Conservation (phyloP, 2,113 vertebrate species). For the Eurypyga helias region DNA sequence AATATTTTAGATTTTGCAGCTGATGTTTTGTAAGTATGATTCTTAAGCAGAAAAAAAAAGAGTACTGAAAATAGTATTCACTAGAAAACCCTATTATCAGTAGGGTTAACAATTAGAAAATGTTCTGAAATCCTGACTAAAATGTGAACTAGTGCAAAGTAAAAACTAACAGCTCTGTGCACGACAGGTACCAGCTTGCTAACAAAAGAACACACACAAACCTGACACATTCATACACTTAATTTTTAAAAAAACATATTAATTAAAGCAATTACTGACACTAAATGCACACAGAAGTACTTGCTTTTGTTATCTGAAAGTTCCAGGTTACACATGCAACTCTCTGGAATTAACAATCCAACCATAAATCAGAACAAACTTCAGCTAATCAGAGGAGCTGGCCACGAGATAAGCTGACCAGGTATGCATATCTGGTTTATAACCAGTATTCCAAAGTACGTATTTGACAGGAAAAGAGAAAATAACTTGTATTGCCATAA, state of each 20-base stretch:
- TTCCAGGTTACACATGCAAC: not conserved
- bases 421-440: not conserved
- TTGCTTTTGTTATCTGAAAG: not conserved
- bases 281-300: not conserved
- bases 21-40: not conserved
- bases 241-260: not conserved
- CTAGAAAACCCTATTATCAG: not conserved
- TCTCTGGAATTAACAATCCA: not conserved
- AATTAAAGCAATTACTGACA: not conserved
- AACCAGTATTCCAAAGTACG: conserved; percentile 28
- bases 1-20: not conserved
- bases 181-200: not conserved
- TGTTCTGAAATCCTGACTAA: too few relatives aligned
- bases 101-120: not conserved
- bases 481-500: not conserved
- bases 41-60: not conserved
- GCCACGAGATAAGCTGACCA: not conserved
- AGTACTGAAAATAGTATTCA: not conserved
- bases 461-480: not conserved
- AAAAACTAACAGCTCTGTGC: not conserved
- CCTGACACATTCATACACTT: not conserved
- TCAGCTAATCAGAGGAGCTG: not conserved
- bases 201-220: not conserved
- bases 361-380: conserved; percentile 8
- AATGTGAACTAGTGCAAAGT: not conserved